phyloP scores from a whole-genome alignment of 2,797 vertebrate genomes.

The Bufotes viridis region DNA sequence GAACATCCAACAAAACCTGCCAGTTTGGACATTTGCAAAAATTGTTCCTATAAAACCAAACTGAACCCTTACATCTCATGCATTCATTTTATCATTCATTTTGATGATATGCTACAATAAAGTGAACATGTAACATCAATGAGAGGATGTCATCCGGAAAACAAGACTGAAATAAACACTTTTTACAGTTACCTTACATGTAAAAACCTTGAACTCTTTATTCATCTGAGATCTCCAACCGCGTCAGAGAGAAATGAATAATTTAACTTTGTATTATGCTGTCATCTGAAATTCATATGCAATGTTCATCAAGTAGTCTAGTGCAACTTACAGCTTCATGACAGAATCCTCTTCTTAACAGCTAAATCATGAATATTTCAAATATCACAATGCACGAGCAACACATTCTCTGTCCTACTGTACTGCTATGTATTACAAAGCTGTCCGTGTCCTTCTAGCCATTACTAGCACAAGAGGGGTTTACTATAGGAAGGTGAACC shows the following conservation, averaged over 20 bases:
- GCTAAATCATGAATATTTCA: slow-evolving; percentile 43
- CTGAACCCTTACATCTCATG: background rate
- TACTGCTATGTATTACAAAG: background rate
- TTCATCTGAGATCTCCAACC: slow-evolving; percentile 57
- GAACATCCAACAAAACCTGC: too few relatives aligned
- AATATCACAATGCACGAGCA: background rate
- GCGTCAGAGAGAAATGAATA: slow-evolving; percentile 61
- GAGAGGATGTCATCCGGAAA: background rate
- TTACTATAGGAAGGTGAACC: background rate
- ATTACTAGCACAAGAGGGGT: background rate
- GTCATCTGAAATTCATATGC: slow-evolving; percentile 60
- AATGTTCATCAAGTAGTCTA: slow-evolving; percentile 40
- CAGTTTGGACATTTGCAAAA: too few relatives aligned
- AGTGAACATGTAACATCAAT: background rate
- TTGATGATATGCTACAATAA: background rate
- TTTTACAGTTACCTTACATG: slow-evolving; percentile 61
- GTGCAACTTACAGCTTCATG: slow-evolving; percentile 36
- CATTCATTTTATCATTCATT: background rate
- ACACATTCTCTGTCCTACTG: background rate
- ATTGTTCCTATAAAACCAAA: too few relatives aligned
- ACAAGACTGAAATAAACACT: slow-evolving; percentile 29
- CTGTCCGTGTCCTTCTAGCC: background rate
- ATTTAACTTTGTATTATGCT: slow-evolving; percentile 61
- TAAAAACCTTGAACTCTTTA: slow-evolving; percentile 53
- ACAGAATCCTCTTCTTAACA: slow-evolving; percentile 58